These are phyloP conservation scores for Dorcus hopei DNA, from an alignment of 2,888 invertebrate species.

Conservation along the genomic window DNA sequence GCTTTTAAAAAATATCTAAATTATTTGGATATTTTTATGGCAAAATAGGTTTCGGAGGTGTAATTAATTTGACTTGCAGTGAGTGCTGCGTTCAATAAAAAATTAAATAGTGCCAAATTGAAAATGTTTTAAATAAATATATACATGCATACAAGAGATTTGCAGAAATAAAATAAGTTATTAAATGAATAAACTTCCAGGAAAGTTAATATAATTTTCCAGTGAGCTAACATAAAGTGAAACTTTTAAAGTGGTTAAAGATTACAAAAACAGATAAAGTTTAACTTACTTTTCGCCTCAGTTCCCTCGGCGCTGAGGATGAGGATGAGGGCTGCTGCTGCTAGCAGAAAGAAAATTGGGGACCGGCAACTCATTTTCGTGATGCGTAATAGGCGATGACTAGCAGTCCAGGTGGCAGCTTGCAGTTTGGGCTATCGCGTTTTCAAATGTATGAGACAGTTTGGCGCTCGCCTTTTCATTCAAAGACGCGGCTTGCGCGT, in stretches of 20 bases:
- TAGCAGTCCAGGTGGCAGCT: background rate
- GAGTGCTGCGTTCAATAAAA: too few species aligned
- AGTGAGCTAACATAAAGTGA: too few species aligned
- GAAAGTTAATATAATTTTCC: background rate
- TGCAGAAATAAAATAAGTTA: background rate
- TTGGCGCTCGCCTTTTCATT: conserved; percentile 39
- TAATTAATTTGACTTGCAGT: too few species aligned
- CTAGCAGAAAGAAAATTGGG: conserved; percentile 22
- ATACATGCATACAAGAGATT: background rate
- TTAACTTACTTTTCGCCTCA: conserved; percentile 36
- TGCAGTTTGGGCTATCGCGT: conserved; percentile 10
- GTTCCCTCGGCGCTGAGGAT: conserved; percentile 27
- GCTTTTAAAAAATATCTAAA: too few species aligned
- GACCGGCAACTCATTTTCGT: conserved; percentile 27
- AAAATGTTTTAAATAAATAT: background rate
- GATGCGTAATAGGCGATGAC: conserved; percentile 8
- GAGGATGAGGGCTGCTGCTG: conserved; percentile 28
- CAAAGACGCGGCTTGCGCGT: conserved; percentile 35
- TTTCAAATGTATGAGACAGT: conserved; percentile 32
- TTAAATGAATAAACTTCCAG: background rate
- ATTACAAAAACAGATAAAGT: too few species aligned
- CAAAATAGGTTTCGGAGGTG: too few species aligned
- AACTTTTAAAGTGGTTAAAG: too few species aligned
- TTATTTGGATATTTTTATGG: too few species aligned
- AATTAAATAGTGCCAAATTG: background rate